phyloP scores from a whole-genome alignment of 2,113 vertebrate genomes.

The Otis tarda region DNA sequence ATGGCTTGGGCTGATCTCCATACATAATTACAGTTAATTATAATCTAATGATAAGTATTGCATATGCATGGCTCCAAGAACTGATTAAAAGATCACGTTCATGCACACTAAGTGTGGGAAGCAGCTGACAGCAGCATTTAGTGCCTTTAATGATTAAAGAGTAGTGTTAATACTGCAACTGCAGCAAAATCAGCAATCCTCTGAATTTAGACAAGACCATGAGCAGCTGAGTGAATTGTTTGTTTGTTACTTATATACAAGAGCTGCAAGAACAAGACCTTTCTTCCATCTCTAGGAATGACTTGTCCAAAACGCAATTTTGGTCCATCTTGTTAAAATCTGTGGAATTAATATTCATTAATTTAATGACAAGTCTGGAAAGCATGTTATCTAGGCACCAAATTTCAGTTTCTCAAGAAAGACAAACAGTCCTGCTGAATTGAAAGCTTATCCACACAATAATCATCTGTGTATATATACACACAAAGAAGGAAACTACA shows the following conservation, averaged over 20 bases:
- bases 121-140: slow-evolving; percentile 17
- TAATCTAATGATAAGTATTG: slow-evolving; percentile 22
- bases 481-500: neutral
- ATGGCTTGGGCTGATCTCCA: slow-evolving; percentile 14
- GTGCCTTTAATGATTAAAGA: neutral
- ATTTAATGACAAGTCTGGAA: neutral
- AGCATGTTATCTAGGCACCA: neutral
- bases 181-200: neutral
- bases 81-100: neutral
- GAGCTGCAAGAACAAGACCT: neutral
- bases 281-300: neutral
- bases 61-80: neutral
- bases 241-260: neutral
- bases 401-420: neutral
- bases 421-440: neutral
- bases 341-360: neutral
- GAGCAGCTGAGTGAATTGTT: neutral
- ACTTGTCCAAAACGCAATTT: neutral
- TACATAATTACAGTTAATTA: slow-evolving; percentile 56
- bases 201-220: neutral
- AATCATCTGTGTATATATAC: neutral
- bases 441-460: neutral
- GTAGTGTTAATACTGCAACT: neutral
- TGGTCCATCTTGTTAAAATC: neutral
- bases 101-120: neutral